A percentile compares a stretch with the other conserved stretches of the same genome.
Evolutionary conservation across 1,140 invertebrate genomes (phyloP).

Genomic region (Zaprionus gabonicus): DNA sequence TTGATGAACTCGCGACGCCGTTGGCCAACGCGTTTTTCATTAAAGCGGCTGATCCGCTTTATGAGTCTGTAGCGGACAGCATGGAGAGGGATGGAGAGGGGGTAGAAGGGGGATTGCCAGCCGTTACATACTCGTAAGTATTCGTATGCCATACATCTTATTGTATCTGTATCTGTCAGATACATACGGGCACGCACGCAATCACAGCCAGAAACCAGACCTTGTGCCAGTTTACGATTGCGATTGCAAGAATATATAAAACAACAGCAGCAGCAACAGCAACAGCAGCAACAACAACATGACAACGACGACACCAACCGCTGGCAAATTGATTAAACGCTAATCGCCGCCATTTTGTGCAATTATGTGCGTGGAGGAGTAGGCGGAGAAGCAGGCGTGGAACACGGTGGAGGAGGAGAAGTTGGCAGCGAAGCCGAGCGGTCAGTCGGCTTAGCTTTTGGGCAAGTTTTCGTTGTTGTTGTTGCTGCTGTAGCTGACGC

Average conservation of each 20-base stretch:
- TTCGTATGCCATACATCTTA: constrained; percentile 54
- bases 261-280: constrained; percentile 23
- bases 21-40: constrained; percentile 74
- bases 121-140: constrained; percentile 24
- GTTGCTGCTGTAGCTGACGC: constrained; percentile 9
- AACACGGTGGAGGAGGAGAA: not conserved
- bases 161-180: constrained; percentile 49
- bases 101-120: not conserved
- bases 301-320: constrained; percentile 23
- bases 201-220: constrained; percentile 66
- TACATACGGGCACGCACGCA: constrained; percentile 47
- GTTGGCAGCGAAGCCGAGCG: constrained; percentile 16
- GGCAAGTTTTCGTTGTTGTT: constrained; percentile 43
- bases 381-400: not conserved
- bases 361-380: constrained; percentile 42
- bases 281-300: constrained; percentile 17
- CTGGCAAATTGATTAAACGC: constrained; percentile 76
- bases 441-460: constrained; percentile 45
- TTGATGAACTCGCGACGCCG: constrained; percentile 64
- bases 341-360: constrained; percentile 76
- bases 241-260: constrained; percentile 64
- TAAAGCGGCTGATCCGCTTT: constrained; percentile 78
- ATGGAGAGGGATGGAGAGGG: not conserved
- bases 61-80: not conserved
- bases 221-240: constrained; percentile 77